These are phyloP conservation scores for Tribolium castaneum DNA, from an alignment of 1,140 invertebrate genomes.

Conservation along the genomic window DNA sequence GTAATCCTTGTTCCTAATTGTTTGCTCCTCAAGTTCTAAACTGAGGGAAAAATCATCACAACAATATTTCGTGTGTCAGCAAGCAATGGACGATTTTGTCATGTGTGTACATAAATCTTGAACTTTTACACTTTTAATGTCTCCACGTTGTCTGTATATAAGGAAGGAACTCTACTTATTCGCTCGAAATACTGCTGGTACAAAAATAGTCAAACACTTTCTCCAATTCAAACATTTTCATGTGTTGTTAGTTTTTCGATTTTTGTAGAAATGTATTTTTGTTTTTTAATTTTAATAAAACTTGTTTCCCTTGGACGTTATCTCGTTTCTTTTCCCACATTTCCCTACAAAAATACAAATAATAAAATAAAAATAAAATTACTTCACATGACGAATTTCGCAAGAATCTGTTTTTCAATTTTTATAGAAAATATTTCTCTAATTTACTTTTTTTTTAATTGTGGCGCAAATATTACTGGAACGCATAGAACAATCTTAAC, in stretches of 20 bases:
- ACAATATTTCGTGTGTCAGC: background rate
- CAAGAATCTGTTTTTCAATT: no score
- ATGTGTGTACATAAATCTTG: background rate
- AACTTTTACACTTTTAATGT: slow-evolving; percentile 24
- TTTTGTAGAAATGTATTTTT: slow-evolving; percentile 24
- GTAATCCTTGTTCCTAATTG: background rate
- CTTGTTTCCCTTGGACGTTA: background rate
- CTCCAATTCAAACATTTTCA: background rate
- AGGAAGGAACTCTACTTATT: background rate
- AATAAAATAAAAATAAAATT: no score
- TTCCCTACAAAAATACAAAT: no score
- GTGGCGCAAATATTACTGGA: no score
- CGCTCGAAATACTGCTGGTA: slow-evolving; percentile 16
- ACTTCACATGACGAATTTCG: no score
- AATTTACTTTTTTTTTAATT: no score
- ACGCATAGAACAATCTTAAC: no score
- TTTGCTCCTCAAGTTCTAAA: background rate
- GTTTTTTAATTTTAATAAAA: slow-evolving; percentile 30
- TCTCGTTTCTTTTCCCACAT: background rate
- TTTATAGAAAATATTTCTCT: no score
- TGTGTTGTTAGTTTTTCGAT: background rate
- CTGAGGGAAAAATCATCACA: slow-evolving; percentile 7
- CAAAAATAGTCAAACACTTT: background rate
- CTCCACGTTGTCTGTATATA: slow-evolving; percentile 11
- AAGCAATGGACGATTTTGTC: background rate